Conservation (phyloP, 1,140 invertebrate genomes). For the Bombyx mandarina region DNA sequence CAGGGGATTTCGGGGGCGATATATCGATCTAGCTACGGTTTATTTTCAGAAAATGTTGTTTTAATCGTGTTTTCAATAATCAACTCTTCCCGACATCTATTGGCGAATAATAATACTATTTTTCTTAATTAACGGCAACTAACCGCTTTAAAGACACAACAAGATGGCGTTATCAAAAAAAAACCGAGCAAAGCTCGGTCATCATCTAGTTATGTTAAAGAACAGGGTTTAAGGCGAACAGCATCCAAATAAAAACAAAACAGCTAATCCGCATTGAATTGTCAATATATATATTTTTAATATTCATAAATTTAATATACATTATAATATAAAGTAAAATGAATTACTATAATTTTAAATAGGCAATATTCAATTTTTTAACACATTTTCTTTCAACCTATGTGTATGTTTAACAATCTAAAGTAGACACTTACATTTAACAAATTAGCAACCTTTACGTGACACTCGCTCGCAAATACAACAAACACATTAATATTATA, state of each 20-base stretch:
- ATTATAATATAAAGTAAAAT: conserved; percentile 70
- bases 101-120: too few species aligned
- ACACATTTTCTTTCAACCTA: conserved; percentile 63
- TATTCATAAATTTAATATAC: conserved; percentile 71
- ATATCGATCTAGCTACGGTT: too few species aligned
- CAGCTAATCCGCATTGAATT: conserved; percentile 41
- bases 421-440: conserved; percentile 48
- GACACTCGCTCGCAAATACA: conserved; percentile 21
- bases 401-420: conserved; percentile 69
- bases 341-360: conserved; percentile 69
- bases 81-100: too few species aligned
- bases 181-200: too few species aligned
- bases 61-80: too few species aligned
- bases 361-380: conserved; percentile 60
- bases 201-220: too few species aligned
- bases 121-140: too few species aligned
- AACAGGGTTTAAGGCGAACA: too few species aligned
- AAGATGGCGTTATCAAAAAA: too few species aligned
- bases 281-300: conserved; percentile 70
- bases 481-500: conserved; percentile 33
- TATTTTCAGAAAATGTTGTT: too few species aligned
- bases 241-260: conserved; percentile 9
- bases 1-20: too few species aligned
- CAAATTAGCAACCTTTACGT: conserved; percentile 32
- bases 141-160: too few species aligned